Evolutionary conservation across 2,888 invertebrate species (phyloP), one percentile per base, ranked within the genome.

Genomic region (Agrochola macilenta): DNA sequence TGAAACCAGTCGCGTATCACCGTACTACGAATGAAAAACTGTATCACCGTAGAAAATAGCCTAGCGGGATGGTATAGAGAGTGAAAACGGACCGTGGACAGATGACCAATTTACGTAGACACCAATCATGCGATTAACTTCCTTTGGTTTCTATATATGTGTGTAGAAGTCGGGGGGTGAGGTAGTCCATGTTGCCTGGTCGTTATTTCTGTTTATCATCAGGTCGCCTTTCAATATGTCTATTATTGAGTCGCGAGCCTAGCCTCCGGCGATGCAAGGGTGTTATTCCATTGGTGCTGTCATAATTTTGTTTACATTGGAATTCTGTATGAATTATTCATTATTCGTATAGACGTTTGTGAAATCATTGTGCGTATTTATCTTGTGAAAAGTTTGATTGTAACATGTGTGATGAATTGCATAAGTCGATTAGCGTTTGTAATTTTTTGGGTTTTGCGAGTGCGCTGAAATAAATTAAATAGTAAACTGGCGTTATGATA

Each of bases 51-150:
- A 95, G 95, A 95, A 88, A 95, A 94, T 91, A 89, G 87, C 87
- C 89, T 94, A 94, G 93, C 94, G 94, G 93, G 93, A 96, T 95
- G 88, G 89, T 79, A 94, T 94, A 85, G 96, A 96, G 95, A 96
- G 96, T 96, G 96, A 96, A 96, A 96, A 92, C 93, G 80, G 82
- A 89, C 91, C 87, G 88, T 82, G 91, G 93, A 88, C 89, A 89
- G 87, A 90, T 87, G 87, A 78, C 93, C 91, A 92, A 86, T 86
- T 80, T 91, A 91, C 78, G 60, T 84, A 90, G 93, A 92, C 86
- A 91, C 83, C 84, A 86, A 75, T 86, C 76, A 75, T 73, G 61
- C 81, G 66, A 84, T 76, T 76, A 79, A 72, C 30, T 78, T 60
- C 81, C 73, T 75, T 69, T 65, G 49, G 49, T 35, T 64, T 54